A percentile compares a stretch with the other conserved stretches of the same genome.
phyloP scores from a whole-genome alignment of 2,797 vertebrate genomes.

The Salmo trutta region DNA sequence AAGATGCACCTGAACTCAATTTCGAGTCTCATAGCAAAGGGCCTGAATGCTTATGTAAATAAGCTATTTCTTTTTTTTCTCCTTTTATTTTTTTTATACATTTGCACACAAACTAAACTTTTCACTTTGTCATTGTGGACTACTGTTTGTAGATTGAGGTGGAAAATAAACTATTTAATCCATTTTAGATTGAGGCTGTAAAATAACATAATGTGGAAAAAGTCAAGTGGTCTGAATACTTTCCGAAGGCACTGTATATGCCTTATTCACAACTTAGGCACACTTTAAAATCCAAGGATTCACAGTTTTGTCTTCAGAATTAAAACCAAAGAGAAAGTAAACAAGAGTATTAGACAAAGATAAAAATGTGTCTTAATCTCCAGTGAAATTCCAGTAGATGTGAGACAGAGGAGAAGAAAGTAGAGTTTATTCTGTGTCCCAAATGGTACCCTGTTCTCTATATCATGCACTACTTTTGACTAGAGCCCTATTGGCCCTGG shows the following conservation, averaged over 20 bases:
- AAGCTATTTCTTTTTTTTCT: no score
- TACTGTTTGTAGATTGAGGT: no score
- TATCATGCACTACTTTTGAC: neutral
- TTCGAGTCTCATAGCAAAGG: no score
- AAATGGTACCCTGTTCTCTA: neutral
- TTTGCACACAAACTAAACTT: no score
- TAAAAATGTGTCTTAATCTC: slow-evolving; percentile 74
- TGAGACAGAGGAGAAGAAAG: neutral
- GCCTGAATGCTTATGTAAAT: no score
- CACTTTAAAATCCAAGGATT: slow-evolving; percentile 70
- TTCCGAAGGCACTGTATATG: slow-evolving; percentile 60
- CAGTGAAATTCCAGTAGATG: slow-evolving; percentile 44
- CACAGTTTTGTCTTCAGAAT: neutral
- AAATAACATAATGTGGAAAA: no score
- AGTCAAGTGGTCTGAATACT: no score
- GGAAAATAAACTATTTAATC: no score
- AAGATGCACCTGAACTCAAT: no score
- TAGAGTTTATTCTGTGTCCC: slow-evolving; percentile 1
- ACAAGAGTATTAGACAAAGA: slow-evolving; percentile 73
- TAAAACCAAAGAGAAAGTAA: slow-evolving; percentile 54
- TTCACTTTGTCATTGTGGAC: no score
- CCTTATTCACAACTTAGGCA: slow-evolving; percentile 71
- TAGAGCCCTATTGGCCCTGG: neutral
- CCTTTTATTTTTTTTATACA: no score
- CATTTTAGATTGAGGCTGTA: no score